These are phyloP conservation scores for Marcusenius ussheri DNA, from an alignment of 2,113 vertebrate species.

Conservation along the genomic window DNA sequence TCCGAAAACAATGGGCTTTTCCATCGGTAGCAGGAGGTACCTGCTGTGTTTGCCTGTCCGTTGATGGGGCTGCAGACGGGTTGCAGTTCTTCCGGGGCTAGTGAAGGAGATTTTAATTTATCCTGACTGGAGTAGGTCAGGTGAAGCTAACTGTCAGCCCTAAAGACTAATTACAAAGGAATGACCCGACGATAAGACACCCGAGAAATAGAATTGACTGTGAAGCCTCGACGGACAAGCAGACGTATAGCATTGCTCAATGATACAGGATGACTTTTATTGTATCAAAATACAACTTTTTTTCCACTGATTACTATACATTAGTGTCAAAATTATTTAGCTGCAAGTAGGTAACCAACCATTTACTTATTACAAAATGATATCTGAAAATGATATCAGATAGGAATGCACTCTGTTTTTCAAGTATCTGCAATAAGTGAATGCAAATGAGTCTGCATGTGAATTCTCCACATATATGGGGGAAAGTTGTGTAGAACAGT, in stretches of 20 bases:
- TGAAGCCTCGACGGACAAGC: conserved; percentile 2
- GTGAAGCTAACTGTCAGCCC: conserved; percentile 29
- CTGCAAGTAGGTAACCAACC: background rate
- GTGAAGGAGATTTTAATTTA: conserved; percentile 21
- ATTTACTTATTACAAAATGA: background rate
- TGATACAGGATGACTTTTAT: conserved; percentile 15
- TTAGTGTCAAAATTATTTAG: background rate
- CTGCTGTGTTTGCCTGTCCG: background rate
- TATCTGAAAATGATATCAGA: background rate
- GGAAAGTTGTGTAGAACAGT: background rate
- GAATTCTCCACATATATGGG: background rate
- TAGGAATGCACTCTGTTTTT: background rate
- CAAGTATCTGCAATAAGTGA: background rate
- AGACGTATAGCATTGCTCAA: background rate
- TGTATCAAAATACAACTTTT: background rate
- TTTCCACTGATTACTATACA: background rate
- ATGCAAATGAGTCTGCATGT: background rate
- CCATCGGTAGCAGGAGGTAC: background rate
- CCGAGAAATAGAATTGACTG: conserved; percentile 15
- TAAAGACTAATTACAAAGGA: conserved; percentile 24
- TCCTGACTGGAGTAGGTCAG: conserved; percentile 33
- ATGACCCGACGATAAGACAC: conserved; percentile 13
- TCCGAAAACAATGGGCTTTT: conserved; percentile 1
- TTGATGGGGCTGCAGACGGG: background rate
- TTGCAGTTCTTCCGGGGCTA: background rate